phyloP scores from a whole-genome alignment of 2,113 vertebrate genomes.

The Syngnathoides biaculeatus region DNA sequence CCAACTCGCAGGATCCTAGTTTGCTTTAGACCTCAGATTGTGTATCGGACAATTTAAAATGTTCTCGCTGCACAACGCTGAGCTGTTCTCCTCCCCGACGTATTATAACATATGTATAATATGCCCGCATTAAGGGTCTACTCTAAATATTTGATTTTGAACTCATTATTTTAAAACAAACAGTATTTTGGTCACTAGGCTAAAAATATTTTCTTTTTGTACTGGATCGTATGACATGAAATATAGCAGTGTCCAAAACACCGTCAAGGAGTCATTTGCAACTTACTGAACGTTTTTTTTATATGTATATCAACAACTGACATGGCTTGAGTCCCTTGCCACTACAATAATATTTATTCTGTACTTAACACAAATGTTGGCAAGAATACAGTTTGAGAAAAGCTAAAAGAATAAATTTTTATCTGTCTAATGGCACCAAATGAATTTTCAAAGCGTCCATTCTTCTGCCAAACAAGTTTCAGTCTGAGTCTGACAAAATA shows the following conservation, averaged over 20 bases:
- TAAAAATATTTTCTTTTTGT: background rate
- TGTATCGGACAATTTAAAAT: constrained; percentile 3
- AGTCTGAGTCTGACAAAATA: background rate
- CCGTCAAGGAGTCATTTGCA: background rate
- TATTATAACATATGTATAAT: background rate
- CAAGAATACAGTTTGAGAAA: background rate
- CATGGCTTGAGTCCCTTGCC: background rate
- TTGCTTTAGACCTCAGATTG: constrained; percentile 14
- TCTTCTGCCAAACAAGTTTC: background rate
- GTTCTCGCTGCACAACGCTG: background rate
- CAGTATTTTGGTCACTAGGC: background rate
- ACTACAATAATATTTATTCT: background rate
- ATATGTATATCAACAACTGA: background rate
- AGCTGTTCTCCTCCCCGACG: background rate
- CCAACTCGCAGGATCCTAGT: constrained; percentile 11
- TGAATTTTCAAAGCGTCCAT: background rate
- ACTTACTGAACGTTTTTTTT: background rate
- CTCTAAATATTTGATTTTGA: background rate
- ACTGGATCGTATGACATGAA: no score
- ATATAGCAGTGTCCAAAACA: background rate
- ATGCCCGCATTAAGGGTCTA: background rate
- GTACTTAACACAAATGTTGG: background rate
- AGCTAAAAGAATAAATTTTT: background rate
- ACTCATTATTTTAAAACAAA: background rate
- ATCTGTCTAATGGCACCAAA: background rate